These are phyloP conservation scores for Cephus spinipes DNA, from an alignment of 2,888 invertebrate genomes.

Conservation along the genomic window DNA sequence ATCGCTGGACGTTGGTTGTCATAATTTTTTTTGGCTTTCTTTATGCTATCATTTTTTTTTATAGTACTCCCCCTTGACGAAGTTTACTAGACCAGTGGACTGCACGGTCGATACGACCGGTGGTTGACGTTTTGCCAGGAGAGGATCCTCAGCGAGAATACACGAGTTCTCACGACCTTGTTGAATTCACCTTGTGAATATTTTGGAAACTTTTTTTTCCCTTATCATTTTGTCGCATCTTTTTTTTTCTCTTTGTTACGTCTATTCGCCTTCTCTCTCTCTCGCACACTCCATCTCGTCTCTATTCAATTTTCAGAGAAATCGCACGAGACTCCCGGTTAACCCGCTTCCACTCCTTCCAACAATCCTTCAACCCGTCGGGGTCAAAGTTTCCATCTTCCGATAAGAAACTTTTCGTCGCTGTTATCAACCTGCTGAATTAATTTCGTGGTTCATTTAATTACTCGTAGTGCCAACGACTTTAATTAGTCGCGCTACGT, in stretches of 20 bases:
- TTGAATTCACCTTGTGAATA: background rate
- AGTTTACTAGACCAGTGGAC: background rate
- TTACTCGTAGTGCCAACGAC: background rate
- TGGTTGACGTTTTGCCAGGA: background rate
- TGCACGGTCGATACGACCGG: background rate
- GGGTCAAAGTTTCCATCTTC: background rate
- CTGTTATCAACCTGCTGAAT: background rate
- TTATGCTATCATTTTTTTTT: background rate
- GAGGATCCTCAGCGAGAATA: background rate
- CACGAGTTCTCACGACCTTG: background rate
- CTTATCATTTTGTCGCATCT: background rate
- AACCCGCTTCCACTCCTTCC: background rate
- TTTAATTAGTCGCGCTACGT: background rate
- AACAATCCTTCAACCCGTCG: background rate
- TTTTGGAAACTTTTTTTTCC: background rate
- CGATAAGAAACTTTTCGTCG: background rate
- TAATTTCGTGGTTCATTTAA: background rate
- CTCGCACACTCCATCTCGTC: background rate
- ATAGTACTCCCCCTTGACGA: background rate
- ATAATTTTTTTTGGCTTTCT: background rate
- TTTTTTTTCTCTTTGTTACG: background rate
- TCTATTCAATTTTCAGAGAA: background rate
- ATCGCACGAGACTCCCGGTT: background rate
- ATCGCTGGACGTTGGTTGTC: background rate
- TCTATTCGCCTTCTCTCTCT: background rate